Conservation (phyloP, 2,888 invertebrate genomes). For the Limenitis camilla region DNA sequence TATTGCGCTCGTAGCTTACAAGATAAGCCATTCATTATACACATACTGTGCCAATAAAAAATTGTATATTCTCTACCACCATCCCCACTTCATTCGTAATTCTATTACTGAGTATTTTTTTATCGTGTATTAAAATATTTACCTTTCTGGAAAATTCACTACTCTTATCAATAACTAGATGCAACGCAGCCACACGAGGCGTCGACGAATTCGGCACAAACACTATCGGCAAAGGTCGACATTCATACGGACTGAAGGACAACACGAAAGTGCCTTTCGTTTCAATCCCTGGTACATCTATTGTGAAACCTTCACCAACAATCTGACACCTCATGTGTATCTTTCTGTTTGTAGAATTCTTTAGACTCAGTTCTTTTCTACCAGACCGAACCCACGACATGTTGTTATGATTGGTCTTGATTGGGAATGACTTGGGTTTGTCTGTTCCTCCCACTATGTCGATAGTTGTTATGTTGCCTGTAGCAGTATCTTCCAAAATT, state of each 20-base stretch:
- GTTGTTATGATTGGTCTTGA: constrained; percentile 49
- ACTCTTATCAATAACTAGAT: constrained; percentile 52
- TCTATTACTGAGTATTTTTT: neutral
- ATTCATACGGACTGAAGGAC: constrained; percentile 50
- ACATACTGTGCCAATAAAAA: too few relatives aligned
- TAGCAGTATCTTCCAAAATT: constrained; percentile 48
- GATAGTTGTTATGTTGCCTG: constrained; percentile 38
- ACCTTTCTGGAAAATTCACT: constrained; percentile 55
- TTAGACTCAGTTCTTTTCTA: constrained; percentile 56
- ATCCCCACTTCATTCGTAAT: too few relatives aligned
- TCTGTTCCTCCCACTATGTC: constrained; percentile 47
- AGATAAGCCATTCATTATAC: too few relatives aligned
- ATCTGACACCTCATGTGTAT: constrained; percentile 53
- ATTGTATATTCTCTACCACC: too few relatives aligned
- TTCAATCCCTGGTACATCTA: constrained; percentile 52
- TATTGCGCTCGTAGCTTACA: too few relatives aligned
- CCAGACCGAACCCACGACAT: constrained; percentile 57
- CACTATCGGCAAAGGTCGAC: constrained; percentile 46
- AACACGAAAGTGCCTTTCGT: constrained; percentile 45
- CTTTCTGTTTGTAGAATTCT: constrained; percentile 50
- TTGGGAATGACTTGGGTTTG: constrained; percentile 48
- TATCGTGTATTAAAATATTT: constrained; percentile 10
- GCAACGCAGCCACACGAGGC: constrained; percentile 46
- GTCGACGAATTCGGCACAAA: constrained; percentile 41
- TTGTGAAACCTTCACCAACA: constrained; percentile 54